Base-by-base conservation (phyloP, 2,888 invertebrate species). In the Drosophila diplacantha region DNA sequence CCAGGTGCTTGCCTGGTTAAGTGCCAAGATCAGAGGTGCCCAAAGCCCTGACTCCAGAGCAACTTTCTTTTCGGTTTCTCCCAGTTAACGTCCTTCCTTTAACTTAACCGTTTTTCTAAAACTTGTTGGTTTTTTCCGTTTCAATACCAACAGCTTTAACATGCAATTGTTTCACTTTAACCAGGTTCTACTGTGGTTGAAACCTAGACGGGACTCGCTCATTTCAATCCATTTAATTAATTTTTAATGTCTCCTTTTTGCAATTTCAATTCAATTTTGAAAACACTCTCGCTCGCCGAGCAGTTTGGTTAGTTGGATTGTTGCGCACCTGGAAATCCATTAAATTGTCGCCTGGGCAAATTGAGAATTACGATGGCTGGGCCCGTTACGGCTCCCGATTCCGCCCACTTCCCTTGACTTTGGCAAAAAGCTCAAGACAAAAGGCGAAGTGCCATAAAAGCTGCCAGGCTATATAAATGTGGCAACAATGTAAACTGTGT, bases 171-270 rank as follows among this genome's bases (percentile, higher is more conserved):
- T 46, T 29, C 44, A 43, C 20, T 37, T 22, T 50, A n/a, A 16
- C 24, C 41, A 39, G 61, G 38, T 31, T 47, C 14, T 20, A 22
- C 34, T 39, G 34, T 31, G 22, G 22, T 20, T 81, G 72, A 73
- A 81, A 65, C 73, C 69, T 75, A 60, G 68, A 46, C 73, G 63
- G 18, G 3, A 18, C 66, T 73, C 71, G 72, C 67, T 49, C 59
- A 56, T 78, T 82, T 81, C 85, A 85, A 85, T 85, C 83, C 83
- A 83, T 85, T 84, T 81, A 85, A 85, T 85, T 85, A 85, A 85
- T 83, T 85, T 85, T 85, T 85, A 85, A 85, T 85, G 83, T 76
- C 81, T 73, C 77, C 85, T 85, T 73, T 73, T 73, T 83, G 79
- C 84, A 81, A 83, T 84, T 85, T 83, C 79, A 84, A 85, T 83